These are phyloP conservation scores for Aricia agestis DNA, from an alignment of 1,140 invertebrate species.

Conservation along the genomic window DNA sequence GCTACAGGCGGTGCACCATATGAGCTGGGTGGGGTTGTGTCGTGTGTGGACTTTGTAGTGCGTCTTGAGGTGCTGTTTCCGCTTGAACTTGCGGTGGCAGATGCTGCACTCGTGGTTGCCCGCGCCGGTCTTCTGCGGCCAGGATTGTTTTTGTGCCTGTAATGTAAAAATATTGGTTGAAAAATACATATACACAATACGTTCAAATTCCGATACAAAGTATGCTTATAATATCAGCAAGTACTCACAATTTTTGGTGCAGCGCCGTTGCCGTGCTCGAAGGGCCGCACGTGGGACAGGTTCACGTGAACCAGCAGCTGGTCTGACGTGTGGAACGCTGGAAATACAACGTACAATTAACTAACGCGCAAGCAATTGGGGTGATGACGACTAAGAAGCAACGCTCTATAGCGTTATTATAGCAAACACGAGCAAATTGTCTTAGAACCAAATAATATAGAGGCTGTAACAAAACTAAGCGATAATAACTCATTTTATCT, in stretches of 20 bases:
- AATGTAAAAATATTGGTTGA: neutral
- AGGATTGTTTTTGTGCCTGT: conserved; percentile 21
- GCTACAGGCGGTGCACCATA: conserved; percentile 56
- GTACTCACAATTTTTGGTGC: neutral
- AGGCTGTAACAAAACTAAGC: no score
- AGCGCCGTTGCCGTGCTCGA: conserved; percentile 17
- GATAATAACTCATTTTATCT: no score
- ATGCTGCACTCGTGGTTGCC: conserved; percentile 48
- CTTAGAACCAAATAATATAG: no score
- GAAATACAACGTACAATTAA: conserved; percentile 17
- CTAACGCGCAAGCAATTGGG: neutral
- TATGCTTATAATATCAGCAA: no score
- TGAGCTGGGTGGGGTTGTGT: conserved; percentile 45
- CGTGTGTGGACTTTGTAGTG: conserved; percentile 60
- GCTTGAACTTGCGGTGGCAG: conserved; percentile 57
- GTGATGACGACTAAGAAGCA: no score
- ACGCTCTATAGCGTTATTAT: no score
- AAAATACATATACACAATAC: no score
- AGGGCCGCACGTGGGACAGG: conserved; percentile 38
- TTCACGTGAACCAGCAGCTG: conserved; percentile 50
- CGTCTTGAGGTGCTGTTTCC: conserved; percentile 59
- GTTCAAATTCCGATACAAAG: no score
- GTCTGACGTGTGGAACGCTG: conserved; percentile 50
- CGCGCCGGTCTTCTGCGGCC: conserved; percentile 70
- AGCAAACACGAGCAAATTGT: no score